Base-by-base conservation (phyloP, 92 coral and sea anemone species). In the Micromussa lordhowensis region DNA sequence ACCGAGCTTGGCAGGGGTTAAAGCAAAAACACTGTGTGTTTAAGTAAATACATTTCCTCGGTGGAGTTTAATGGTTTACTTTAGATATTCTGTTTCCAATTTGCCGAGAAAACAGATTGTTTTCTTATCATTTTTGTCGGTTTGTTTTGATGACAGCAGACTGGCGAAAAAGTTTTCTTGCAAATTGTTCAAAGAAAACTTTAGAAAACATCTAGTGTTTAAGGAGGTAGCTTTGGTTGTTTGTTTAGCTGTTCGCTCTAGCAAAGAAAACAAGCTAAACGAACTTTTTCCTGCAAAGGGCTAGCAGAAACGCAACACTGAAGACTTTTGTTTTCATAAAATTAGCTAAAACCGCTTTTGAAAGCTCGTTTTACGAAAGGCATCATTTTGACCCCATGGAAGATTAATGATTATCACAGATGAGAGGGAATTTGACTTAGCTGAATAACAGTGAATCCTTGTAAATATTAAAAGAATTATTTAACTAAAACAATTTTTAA, bases 101-200 rank as follows among this genome's bases (percentile, higher is more conserved):
- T 77, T 64, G 66, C 36, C 82, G 85, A 44, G 64, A 91, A 77
- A 91, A 88, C 94, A 91, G 84, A 74, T 91, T 91, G 94, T 91
- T 91, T 91, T 85, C 77, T 91, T 91, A 78, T 79, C 90, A 82
- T 83, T 83, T 77, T 77, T 66, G 78, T 83, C 89, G 86, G 88
- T 86, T 82, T 54, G 82, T 82, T 85, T 61, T 88, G 86, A 83
- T 79, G 91, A 91, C 89, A 87, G 75, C 30, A 26, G 31, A 59
- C 83, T 38, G 73, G 24, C 55, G 32, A 24, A 35, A 53, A 75
- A 24, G 82, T 15, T 85, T 85, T 75, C 82, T 74, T 74, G 87
- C 54, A 83, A 83, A 83, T 83, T 83, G 49, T 74, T 55, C 22
- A 48, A 83, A 63, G 22, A 38, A 57, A 59, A 75, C 82, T 58